Conservation (phyloP, 2,888 invertebrate species). For the Eumacrocentrus americanus region DNA sequence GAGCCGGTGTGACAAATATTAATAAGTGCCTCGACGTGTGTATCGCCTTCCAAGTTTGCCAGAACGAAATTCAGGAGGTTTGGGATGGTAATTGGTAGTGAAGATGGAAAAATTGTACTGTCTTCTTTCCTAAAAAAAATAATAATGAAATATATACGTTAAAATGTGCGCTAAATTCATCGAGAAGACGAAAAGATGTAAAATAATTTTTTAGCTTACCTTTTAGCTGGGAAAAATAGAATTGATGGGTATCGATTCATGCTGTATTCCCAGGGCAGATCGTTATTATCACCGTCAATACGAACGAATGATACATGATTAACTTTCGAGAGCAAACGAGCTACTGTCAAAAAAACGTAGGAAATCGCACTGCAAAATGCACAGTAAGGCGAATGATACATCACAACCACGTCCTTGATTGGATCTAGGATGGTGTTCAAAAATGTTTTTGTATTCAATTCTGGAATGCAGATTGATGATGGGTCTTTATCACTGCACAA, state of each 20-base stretch:
- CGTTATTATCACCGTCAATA: conserved; percentile 83
- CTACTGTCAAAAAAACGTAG: conserved; percentile 72
- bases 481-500: conserved; percentile 38
- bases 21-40: conserved; percentile 54
- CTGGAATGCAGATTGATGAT: conserved; percentile 65
- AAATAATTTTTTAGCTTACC: conserved; percentile 59
- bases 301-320: conserved; percentile 68
- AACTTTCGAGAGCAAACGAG: conserved; percentile 67
- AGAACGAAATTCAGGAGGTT: conserved; percentile 76
- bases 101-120: conserved; percentile 72
- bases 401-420: conserved; percentile 75
- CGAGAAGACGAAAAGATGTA: conserved; percentile 1
- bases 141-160: no score
- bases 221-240: conserved; percentile 77
- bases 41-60: conserved; percentile 67
- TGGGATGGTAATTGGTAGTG: conserved; percentile 68
- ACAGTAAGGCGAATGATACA: conserved; percentile 81
- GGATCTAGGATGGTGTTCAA: conserved; percentile 67
- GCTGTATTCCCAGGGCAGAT: conserved; percentile 86
- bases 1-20: conserved; percentile 53
- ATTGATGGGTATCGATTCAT: conserved; percentile 81
- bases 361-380: conserved; percentile 75
- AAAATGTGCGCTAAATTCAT: no score
- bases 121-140: conserved; percentile 69
- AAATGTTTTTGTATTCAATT: conserved; percentile 73